Base-by-base conservation (phyloP, 2,797 vertebrate genomes). In the Nyctalus aviator region DNA sequence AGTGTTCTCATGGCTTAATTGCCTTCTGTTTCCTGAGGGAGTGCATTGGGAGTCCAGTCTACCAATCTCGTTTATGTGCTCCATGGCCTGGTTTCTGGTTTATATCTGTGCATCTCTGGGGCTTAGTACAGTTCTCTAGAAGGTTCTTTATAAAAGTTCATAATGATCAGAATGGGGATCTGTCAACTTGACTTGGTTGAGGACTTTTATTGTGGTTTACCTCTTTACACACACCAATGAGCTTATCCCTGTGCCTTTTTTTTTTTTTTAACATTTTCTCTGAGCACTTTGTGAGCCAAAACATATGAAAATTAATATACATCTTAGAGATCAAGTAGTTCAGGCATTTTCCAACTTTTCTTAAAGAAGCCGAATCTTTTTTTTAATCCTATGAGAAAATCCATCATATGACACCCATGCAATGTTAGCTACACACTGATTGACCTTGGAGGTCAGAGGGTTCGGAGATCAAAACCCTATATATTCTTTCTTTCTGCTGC, bases 341-440 rank as follows among this genome's bases (percentile, higher is more conserved):
- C 18, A 92, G 8, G 48, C 2, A 12, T 75, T 94, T 94, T 66
- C 27, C 20, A 73, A 27, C 48, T 46, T 93, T 95, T 94, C 35
- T 44, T 68, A 66, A 88, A 44, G n/a, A 87, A 18, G 30, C 37
- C 68, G n/a, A 72, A 66, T 11, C 14, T 76, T 11, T 44, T 44
- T 44, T 44, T 44, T 44, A 44, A 69, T 86, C 30, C 72, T 77
- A 32, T 21, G 50, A 93, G 35, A 81, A 93, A 79, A 75, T 6
- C 4, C 4, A 30, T 32, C 37, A 18, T 37, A 41, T 87, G 32
- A 84, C 73, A 72, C 84, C 4, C 14, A 66, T 23, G 10, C 32
- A 48, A 9, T 89, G 41, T 77, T 59, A 66, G 1, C 48, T 30
- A 37, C 23, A 25, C 7, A n/a, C 5, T 50, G 35, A 50, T 81